Conservation (phyloP, 2,797 vertebrate genomes). For the Platyrinchus mystaceus region DNA sequence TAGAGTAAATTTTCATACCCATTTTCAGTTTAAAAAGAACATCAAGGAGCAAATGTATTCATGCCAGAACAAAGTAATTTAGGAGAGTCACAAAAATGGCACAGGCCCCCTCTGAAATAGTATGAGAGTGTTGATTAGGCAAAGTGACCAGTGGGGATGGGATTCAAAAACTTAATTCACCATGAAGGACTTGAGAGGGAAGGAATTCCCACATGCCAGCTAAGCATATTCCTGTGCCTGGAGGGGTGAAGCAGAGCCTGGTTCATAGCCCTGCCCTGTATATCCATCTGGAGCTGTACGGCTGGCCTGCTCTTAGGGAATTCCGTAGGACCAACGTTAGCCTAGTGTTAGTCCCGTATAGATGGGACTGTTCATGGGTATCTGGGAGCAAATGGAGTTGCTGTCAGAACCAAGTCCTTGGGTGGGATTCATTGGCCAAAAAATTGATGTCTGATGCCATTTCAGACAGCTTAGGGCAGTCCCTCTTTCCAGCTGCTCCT, state of each 20-base stretch:
- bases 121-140: constrained; percentile 20
- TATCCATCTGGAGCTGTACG: background rate
- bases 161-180: constrained; percentile 67
- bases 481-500: background rate
- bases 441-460: fast-evolving
- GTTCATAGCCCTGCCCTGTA: background rate
- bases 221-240: background rate
- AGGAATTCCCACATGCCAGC: constrained; percentile 11
- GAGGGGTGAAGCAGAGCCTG: background rate
- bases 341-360: too few relatives aligned
- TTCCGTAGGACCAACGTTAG: background rate
- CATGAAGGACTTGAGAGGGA: constrained; percentile 65
- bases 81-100: constrained; percentile 49
- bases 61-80: constrained; percentile 61
- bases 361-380: background rate
- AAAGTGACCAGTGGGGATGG: constrained; percentile 48
- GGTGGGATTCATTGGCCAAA: background rate
- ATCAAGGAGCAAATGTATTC: constrained; percentile 61
- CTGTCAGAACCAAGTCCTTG: background rate
- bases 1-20: constrained; percentile 68
- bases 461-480: background rate
- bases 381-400: background rate
- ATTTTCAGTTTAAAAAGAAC: constrained; percentile 59
- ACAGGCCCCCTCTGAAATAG: constrained; percentile 27
- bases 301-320: background rate